Base-by-base conservation (phyloP, 2,888 invertebrate species). In the Lasioglossum morio region DNA sequence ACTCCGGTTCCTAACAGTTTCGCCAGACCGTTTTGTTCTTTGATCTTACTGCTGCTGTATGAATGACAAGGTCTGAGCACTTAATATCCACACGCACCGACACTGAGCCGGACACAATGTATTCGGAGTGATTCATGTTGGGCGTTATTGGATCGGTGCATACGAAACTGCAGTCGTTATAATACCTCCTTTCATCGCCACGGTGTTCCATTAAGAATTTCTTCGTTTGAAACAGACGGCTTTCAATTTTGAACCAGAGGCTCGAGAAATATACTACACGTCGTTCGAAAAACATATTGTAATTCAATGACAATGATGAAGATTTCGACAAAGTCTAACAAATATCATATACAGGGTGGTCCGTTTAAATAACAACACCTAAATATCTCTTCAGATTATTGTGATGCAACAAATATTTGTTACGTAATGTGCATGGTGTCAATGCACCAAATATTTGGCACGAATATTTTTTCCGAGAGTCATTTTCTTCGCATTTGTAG, bases 1-100 rank as follows among this genome's bases (percentile, higher is more conserved):
- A 10, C 40, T 27, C 40, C 19, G 30, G 30, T 79, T 81, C 75
- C 76, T 74, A 81, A 84, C 79, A 63, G 77, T 57, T 37, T 57
- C 73, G 72, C 73, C 76, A 43, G 43, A 85, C 48, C 85, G 77
- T 77, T 82, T 73, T 76, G 79, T 72, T 63, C 53, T 34, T n/a
- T 72, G 83, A 88, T 88, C 76, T 34, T 8, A 10, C 4, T 34
- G 63, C 19, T 57, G 53, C 57, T 19, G 34, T 30, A 34, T 19
- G 30, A 66, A 19, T 19, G 34, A 19, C 19, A 16, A 66, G 8
- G 66, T 16, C 34, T 7, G 66, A 66, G 34, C 66, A 34, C 66
- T 66, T 66, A 66, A 66, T 34, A 34, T 66, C 66, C 66, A 19
- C 34, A 19, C 8, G 30, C 66, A 30, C 66, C 16, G 60, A 60